Conservation (phyloP, 2,113 vertebrate genomes). For the Pitta sordida region DNA sequence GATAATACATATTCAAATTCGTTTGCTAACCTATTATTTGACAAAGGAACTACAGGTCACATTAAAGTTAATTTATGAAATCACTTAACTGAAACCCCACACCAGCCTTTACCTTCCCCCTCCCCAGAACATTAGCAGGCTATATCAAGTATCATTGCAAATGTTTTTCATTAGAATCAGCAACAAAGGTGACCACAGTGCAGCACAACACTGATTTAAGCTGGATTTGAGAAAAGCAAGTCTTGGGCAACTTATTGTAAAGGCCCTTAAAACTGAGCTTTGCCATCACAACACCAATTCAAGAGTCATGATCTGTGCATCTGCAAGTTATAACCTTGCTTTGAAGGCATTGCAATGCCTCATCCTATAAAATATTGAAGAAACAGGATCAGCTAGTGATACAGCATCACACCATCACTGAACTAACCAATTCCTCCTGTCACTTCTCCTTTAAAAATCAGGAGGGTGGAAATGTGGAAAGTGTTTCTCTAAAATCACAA, state of each 20-base stretch:
- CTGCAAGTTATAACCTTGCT: not conserved
- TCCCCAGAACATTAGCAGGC: not conserved
- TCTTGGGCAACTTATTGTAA: not conserved
- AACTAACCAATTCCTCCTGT: not conserved
- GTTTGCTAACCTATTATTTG: not conserved
- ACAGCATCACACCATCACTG: not conserved
- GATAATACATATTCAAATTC: not conserved
- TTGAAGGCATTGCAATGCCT: not conserved
- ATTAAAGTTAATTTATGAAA: slow-evolving; percentile 47
- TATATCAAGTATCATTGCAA: not conserved
- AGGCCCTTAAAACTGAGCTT: not conserved
- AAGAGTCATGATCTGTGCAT: not conserved
- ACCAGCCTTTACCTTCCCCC: not conserved
- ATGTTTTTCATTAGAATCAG: not conserved
- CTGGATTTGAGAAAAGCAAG: not conserved
- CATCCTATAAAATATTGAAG: not conserved
- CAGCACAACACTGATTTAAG: not conserved
- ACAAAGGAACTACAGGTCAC: slow-evolving; percentile 7
- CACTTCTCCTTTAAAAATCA: not conserved
- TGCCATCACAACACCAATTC: not conserved
- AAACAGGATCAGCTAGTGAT: not conserved
- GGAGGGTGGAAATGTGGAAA: not conserved
- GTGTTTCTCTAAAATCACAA: not conserved
- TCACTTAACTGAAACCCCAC: slow-evolving; percentile 26
- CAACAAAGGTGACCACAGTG: not conserved